Evolutionary conservation across 2,113 vertebrate species (phyloP).

Genomic region (Rhinolophus ferrumequinum): DNA sequence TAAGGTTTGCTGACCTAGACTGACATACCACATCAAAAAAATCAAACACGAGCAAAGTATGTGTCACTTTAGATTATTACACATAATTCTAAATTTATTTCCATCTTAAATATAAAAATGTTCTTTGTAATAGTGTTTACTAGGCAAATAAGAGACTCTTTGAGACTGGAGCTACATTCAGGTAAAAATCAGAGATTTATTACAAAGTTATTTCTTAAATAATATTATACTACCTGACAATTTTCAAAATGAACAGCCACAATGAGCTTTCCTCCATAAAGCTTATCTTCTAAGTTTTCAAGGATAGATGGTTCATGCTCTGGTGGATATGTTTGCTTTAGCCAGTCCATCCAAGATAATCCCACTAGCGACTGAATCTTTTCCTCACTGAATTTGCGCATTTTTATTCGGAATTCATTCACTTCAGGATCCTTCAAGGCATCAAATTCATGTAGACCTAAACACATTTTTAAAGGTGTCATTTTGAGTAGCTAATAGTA

Average conservation of each 20-base stretch:
- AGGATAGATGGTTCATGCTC: slow-evolving; percentile 89
- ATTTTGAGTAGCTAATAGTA: slow-evolving; percentile 38
- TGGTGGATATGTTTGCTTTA: slow-evolving; percentile 93
- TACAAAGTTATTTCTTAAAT: not conserved
- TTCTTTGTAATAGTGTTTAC: not conserved
- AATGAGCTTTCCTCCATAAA: slow-evolving; percentile 90
- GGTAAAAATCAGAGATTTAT: not conserved
- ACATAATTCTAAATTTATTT: slow-evolving; percentile 12
- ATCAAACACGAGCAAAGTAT: not conserved
- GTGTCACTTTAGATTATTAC: not conserved
- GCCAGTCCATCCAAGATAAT: slow-evolving; percentile 94
- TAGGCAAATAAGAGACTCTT: not conserved
- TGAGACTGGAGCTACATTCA: not conserved
- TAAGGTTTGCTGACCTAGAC: not conserved
- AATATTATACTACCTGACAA: slow-evolving; percentile 89
- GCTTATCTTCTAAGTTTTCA: slow-evolving; percentile 90
- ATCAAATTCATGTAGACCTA: slow-evolving; percentile 97
- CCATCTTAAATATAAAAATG: not conserved
- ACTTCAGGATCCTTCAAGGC: slow-evolving; percentile 95
- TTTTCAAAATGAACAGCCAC: slow-evolving; percentile 96
- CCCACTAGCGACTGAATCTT: slow-evolving; percentile 92
- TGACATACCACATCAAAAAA: not conserved
- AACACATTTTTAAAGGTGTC: slow-evolving; percentile 60
- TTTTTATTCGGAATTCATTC: slow-evolving; percentile 96
- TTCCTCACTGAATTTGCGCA: slow-evolving; percentile 94